A percentile compares a stretch with the other conserved stretches of the same genome.
Conservation (phyloP, 2,113 vertebrate genomes). For the Nymphicus hollandicus region DNA sequence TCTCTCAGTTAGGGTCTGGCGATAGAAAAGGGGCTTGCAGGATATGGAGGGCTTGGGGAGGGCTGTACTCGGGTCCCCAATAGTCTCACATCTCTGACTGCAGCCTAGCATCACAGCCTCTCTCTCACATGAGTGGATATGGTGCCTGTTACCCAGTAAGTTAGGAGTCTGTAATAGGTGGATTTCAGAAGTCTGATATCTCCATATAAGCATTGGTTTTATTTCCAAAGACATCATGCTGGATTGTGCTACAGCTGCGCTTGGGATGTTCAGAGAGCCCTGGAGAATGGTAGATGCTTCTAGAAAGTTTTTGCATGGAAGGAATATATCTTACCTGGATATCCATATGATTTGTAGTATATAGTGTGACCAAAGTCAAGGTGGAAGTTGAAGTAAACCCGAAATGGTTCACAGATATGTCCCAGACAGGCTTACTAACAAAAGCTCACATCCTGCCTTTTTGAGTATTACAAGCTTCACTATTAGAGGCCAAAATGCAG, state of each 20-base stretch:
- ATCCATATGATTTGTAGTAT: background rate
- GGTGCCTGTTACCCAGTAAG: rapidly evolving
- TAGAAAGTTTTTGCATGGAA: background rate
- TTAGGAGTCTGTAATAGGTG: background rate
- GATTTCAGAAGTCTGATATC: background rate
- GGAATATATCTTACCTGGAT: background rate
- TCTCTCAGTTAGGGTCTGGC: background rate
- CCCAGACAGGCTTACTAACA: background rate
- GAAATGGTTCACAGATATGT: background rate
- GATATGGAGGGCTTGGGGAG: background rate
- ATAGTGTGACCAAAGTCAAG: background rate
- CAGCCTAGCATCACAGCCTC: background rate
- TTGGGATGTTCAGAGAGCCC: background rate
- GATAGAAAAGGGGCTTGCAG: background rate
- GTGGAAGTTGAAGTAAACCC: background rate
- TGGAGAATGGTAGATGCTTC: background rate
- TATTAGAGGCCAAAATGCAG: background rate
- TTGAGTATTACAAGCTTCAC: background rate
- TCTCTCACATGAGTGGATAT: background rate
- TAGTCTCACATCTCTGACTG: background rate
- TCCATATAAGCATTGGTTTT: background rate
- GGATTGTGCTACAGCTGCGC: background rate
- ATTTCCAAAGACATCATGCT: background rate
- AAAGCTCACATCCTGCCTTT: background rate
- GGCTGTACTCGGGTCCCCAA: background rate